phyloP scores from a whole-genome alignment of 1,140 invertebrate genomes.

The Aradophagus sp. region DNA sequence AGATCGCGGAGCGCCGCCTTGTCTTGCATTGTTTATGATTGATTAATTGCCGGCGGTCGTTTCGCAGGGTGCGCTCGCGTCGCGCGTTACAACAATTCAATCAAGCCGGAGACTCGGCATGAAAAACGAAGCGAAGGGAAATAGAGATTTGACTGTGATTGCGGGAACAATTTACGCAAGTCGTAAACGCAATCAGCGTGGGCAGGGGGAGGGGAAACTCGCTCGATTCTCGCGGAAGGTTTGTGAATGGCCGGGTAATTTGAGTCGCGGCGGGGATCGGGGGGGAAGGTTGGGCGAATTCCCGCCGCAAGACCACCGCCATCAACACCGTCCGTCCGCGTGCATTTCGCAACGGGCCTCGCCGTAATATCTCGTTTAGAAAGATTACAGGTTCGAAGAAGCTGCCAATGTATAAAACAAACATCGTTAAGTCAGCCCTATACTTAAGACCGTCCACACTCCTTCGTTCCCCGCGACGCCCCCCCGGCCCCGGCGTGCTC shows the following conservation, averaged over 20 bases:
- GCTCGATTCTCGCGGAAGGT: constrained; percentile 26
- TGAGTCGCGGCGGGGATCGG: constrained; percentile 34
- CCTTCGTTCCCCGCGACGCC: constrained; percentile 39
- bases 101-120: constrained; percentile 8
- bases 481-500: constrained; percentile 20
- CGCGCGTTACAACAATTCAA: constrained; percentile 34
- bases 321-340: constrained; percentile 47
- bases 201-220: constrained; percentile 35
- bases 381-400: constrained; percentile 76
- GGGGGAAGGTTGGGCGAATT: constrained; percentile 46
- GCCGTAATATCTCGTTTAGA: constrained; percentile 76
- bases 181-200: constrained; percentile 47
- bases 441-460: constrained; percentile 68
- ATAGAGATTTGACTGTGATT: constrained; percentile 27
- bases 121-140: constrained; percentile 14
- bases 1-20: constrained; percentile 13
- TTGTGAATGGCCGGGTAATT: constrained; percentile 59
- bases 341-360: constrained; percentile 55
- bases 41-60: constrained; percentile 34
- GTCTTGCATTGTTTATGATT: constrained; percentile 38
- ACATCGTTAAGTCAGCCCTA: constrained; percentile 75
- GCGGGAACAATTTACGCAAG: constrained; percentile 45
- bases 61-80: constrained; percentile 6
- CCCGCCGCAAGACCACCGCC: constrained; percentile 49
- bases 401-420: constrained; percentile 77